Percentiles rank a stretch among this genome's conserved stretches.
These are phyloP conservation scores for Acanthoscelides obtectus DNA, from an alignment of 2,888 invertebrate genomes.

Conservation along the genomic window DNA sequence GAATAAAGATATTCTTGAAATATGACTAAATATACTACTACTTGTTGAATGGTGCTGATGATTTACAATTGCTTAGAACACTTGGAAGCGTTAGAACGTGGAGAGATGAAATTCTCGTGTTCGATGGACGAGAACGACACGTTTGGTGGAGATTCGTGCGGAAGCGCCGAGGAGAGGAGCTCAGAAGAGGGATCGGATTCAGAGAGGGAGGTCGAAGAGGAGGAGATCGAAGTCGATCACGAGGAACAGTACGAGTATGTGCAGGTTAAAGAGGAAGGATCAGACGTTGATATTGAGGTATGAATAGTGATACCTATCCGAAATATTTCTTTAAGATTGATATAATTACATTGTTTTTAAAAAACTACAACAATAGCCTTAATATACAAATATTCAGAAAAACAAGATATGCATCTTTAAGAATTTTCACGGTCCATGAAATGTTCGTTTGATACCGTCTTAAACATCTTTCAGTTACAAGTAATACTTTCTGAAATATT, in stretches of 20 bases:
- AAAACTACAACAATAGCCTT: too few species aligned
- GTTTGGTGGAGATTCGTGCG: conserved; percentile 52
- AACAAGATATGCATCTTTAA: too few species aligned
- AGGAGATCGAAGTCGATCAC: conserved; percentile 36
- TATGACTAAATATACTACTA: not conserved
- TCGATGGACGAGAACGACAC: conserved; percentile 46
- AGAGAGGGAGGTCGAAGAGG: conserved; percentile 51
- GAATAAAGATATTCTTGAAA: not conserved
- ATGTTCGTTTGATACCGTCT: too few species aligned
- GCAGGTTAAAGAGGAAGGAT: conserved; percentile 44
- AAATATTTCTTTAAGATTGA: not conserved
- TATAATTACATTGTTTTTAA: too few species aligned
- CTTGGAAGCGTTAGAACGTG: conserved; percentile 76
- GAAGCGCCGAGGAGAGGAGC: conserved; percentile 65
- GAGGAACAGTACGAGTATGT: conserved; percentile 47
- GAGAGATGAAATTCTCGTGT: conserved; percentile 79
- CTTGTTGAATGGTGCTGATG: not conserved
- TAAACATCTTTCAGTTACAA: too few species aligned
- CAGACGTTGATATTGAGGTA: conserved; percentile 56
- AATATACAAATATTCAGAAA: too few species aligned
- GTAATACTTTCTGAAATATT: too few species aligned
- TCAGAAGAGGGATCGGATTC: conserved; percentile 57
- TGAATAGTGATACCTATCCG: conserved; percentile 7
- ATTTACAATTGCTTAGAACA: conserved; percentile 52
- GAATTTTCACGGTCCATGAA: too few species aligned